These are phyloP conservation scores for Okamejei kenojei DNA, from an alignment of 2,797 vertebrate species.

Conservation along the genomic window DNA sequence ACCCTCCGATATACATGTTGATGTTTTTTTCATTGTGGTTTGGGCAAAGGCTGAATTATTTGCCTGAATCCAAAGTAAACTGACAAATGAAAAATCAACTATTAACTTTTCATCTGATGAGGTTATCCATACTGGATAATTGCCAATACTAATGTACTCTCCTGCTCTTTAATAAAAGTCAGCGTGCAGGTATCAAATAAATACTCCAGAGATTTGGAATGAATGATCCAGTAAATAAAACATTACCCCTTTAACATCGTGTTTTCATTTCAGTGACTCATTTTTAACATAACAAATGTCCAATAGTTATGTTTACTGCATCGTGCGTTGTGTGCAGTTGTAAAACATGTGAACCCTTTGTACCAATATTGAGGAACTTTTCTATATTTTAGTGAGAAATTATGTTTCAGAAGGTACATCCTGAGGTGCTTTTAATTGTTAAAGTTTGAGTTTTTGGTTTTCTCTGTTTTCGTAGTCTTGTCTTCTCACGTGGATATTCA, in stretches of 20 bases:
- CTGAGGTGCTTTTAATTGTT: background rate
- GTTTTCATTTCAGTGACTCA: slow-evolving; percentile 4
- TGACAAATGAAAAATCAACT: background rate
- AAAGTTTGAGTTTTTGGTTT: background rate
- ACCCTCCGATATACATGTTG: background rate
- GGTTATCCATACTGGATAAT: background rate
- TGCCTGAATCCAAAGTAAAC: background rate
- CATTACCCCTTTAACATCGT: background rate
- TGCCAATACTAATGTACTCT: background rate
- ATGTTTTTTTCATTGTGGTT: background rate
- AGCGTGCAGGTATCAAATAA: background rate
- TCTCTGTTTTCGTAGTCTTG: background rate
- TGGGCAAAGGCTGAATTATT: background rate
- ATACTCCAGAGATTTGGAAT: background rate
- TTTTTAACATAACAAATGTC: background rate
- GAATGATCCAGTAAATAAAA: background rate
- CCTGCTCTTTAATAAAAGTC: background rate
- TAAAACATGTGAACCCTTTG: background rate
- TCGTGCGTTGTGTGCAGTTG: background rate
- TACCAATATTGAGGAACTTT: background rate
- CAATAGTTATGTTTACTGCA: background rate
- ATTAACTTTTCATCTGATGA: background rate
- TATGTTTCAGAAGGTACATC: background rate
- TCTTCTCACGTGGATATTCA: background rate
- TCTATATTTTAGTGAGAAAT: background rate